Conservation (phyloP, 2,888 invertebrate genomes). For the Cotesia congregata region DNA sequence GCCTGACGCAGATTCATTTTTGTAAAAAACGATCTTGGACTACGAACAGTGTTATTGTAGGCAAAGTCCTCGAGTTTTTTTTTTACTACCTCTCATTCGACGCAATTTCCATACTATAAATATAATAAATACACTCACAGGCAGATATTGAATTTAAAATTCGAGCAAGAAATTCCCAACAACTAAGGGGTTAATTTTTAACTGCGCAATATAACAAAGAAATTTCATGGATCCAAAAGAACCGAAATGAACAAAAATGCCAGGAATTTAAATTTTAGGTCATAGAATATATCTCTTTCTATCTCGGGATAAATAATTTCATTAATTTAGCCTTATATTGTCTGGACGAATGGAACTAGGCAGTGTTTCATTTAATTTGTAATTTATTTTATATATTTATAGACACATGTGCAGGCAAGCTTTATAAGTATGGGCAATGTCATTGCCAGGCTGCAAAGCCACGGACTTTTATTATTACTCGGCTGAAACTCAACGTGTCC, state of each 20-base stretch:
- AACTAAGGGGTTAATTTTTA: no score
- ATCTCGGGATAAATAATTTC: no score
- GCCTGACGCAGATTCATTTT: constrained; percentile 31
- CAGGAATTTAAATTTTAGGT: no score
- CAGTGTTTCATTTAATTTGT: not conserved
- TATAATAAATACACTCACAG: not conserved
- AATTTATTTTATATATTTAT: constrained; percentile 2
- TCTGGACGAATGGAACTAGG: not conserved
- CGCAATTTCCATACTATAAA: constrained; percentile 31
- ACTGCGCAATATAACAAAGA: no score
- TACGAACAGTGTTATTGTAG: constrained; percentile 43
- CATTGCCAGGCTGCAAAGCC: constrained; percentile 59
- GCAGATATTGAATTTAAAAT: no score
- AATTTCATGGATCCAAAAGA: no score
- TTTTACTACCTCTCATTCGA: not conserved
- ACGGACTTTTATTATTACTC: constrained; percentile 58
- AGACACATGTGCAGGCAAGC: not conserved
- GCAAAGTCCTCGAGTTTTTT: constrained; percentile 39
- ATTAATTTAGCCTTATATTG: no score
- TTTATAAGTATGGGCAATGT: constrained; percentile 58
- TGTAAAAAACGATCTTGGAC: constrained; percentile 47
- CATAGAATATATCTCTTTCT: no score
- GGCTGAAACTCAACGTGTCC: constrained; percentile 67
- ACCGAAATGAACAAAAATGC: no score
- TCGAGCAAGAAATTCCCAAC: no score